Percentiles rank a stretch among this genome's conserved stretches.
Evolutionary conservation across 2,888 invertebrate genomes (phyloP).

Genomic region (Drosophila pseudotalamancana): DNA sequence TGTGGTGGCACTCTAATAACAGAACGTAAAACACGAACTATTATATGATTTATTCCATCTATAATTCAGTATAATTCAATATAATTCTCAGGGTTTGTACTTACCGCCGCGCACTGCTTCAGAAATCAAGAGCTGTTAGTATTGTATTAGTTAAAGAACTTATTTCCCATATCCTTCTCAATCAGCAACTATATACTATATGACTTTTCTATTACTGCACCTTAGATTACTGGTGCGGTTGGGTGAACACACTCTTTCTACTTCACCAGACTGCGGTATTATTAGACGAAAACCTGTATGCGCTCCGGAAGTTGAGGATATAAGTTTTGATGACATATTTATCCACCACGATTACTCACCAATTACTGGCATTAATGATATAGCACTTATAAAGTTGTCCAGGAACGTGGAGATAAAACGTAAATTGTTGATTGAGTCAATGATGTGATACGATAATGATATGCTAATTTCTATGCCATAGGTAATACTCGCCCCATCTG

Average conservation of each 20-base stretch:
- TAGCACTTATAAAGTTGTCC: slow-evolving; percentile 29
- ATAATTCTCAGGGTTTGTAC: slow-evolving; percentile 15
- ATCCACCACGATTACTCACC: not conserved
- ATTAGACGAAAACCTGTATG: rapidly evolving
- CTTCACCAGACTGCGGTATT: not conserved
- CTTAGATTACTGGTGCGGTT: slow-evolving; percentile 18
- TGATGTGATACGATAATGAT: too few relatives aligned
- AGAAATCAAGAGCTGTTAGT: slow-evolving; percentile 11
- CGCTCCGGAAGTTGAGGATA: slow-evolving; percentile 18
- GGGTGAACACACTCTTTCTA: slow-evolving; percentile 14
- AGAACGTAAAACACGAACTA: slow-evolving; percentile 15
- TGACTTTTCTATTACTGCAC: not conserved
- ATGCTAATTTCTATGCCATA: not conserved
- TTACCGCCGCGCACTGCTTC: slow-evolving; percentile 47
- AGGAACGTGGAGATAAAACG: not conserved
- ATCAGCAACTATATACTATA: not conserved
- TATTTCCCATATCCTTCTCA: too few relatives aligned
- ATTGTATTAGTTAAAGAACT: not conserved
- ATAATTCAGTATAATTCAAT: not conserved
- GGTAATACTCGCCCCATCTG: slow-evolving; percentile 25
- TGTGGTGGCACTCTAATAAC: slow-evolving; percentile 37
- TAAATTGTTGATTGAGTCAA: not conserved
- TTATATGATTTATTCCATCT: too few relatives aligned
- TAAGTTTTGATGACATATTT: not conserved
- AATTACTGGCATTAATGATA: slow-evolving; percentile 7